Percentiles rank a stretch among this genome's conserved stretches.
These are phyloP conservation scores for Agonopterix subpropinquella DNA, from an alignment of 2,888 invertebrate species.

Conservation along the genomic window DNA sequence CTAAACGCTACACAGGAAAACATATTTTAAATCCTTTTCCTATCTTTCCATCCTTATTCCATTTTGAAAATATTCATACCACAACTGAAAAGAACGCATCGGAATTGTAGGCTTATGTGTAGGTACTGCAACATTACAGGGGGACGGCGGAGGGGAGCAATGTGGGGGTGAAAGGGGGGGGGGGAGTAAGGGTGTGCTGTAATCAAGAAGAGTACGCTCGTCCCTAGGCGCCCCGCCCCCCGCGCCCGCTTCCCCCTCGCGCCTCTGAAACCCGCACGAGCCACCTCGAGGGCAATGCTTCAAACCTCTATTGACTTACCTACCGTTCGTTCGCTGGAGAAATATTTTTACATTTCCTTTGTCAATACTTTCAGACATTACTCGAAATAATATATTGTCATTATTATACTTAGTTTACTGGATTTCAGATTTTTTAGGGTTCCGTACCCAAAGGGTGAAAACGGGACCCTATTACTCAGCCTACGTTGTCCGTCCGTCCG, in stretches of 20 bases:
- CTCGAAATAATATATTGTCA: too few relatives aligned
- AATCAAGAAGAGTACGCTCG: constrained; percentile 76
- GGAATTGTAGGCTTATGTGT: constrained; percentile 57
- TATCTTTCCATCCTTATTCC: too few relatives aligned
- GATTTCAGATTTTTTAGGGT: too few relatives aligned
- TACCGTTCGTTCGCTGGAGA: constrained; percentile 55
- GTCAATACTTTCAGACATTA: constrained; percentile 28
- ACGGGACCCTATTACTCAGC: too few relatives aligned
- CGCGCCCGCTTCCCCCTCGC: constrained; percentile 25
- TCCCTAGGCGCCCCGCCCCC: constrained; percentile 53
- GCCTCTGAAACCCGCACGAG: constrained; percentile 34
- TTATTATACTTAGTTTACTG: too few relatives aligned
- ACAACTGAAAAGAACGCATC: constrained; percentile 4
- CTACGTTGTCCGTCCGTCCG: too few relatives aligned
- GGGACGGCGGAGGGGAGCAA: constrained; percentile 30
- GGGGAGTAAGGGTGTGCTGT: constrained; percentile 53
- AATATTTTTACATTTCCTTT: constrained; percentile 62
- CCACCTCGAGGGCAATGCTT: constrained; percentile 67
- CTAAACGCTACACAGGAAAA: too few relatives aligned
- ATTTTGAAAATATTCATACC: too few relatives aligned
- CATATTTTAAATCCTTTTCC: too few relatives aligned
- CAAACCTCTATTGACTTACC: constrained; percentile 71
- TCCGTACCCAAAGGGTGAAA: too few relatives aligned
- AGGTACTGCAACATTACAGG: constrained; percentile 25
- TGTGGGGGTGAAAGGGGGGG: constrained; percentile 29